A percentile compares a stretch with the other conserved stretches of the same genome.
Conservation (phyloP, 2,113 vertebrate genomes). For the Dromas ardeola region DNA sequence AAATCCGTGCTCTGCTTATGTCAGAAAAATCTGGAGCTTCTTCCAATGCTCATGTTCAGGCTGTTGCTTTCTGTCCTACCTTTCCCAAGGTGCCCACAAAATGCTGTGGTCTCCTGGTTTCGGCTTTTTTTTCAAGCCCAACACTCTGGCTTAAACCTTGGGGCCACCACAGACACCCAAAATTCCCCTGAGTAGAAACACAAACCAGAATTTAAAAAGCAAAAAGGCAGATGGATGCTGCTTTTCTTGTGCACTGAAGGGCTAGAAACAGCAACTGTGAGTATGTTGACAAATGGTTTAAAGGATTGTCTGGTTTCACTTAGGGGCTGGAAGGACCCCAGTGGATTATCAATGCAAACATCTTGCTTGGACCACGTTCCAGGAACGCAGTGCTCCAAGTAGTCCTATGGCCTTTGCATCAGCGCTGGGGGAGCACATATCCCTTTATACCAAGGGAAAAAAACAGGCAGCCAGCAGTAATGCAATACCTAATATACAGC, state of each 20-base stretch:
- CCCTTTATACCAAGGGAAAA: neutral
- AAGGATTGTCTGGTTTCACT: neutral
- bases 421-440: neutral
- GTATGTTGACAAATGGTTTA: neutral
- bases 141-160: neutral
- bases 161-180: neutral
- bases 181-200: neutral
- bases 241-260: neutral
- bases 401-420: neutral
- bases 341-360: neutral
- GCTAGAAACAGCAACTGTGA: neutral
- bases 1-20: neutral
- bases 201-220: neutral
- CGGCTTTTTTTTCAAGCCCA: neutral
- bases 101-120: neutral
- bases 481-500: neutral
- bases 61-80: neutral
- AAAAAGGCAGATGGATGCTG: neutral
- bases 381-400: neutral
- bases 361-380: neutral
- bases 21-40: neutral
- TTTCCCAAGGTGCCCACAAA: neutral
- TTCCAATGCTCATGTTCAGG: neutral
- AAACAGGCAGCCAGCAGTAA: neutral
- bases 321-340: conserved; percentile 18